Base-by-base conservation (phyloP, 2,797 vertebrate genomes). In the Arnoldichthys spilopterus region DNA sequence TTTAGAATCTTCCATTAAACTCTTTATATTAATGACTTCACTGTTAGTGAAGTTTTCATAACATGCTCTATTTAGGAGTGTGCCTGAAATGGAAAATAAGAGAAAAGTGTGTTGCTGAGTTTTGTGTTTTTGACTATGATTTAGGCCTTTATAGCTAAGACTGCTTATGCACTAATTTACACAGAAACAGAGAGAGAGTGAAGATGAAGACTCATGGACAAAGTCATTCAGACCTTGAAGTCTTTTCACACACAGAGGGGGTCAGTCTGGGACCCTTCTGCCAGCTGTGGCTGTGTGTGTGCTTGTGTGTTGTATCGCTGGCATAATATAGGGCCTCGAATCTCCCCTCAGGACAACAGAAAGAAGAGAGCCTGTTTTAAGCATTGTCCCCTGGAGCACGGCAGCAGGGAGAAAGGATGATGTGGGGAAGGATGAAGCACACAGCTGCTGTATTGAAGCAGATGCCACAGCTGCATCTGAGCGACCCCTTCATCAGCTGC, bases 361-460 rank as follows among this genome's bases (percentile, higher is more conserved):
- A 77, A 77, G 67, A 82, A 68, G 81, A 78, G 67, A 81, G 68
- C 76, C 74, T 73, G 75, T 84, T 85, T 85, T 84, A 85, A 76
- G 68, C 69, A 61, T 61, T 72, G 74, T 82, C 80, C 83, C 87
- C 77, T 47, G 61, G 69, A 83, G 85, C 85, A 66, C 13, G 47
- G 43, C 22, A 28, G 72, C 72, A 82, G 70, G 40, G 18, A 59
- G 49, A 59, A 68, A 43, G 32, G 70, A 77, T 63, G 67, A 80
- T 69, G 74, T 43, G 47, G 69, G 82, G 70, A 67, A 81, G 72
- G 80, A 78, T 64, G 81, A 61, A 77, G 85, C 81, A 83, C 87
- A 61, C 90, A 92, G 86, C 90, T 90, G 89, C 85, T 74, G 69
- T 86, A 83, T 87, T 84, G 77, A 54, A 86, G 85, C 87, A 88